Evolutionary conservation across 2,113 vertebrate genomes (phyloP), one percentile per base, ranked within the genome.

Genomic region (Sporophila hypoxantha): DNA sequence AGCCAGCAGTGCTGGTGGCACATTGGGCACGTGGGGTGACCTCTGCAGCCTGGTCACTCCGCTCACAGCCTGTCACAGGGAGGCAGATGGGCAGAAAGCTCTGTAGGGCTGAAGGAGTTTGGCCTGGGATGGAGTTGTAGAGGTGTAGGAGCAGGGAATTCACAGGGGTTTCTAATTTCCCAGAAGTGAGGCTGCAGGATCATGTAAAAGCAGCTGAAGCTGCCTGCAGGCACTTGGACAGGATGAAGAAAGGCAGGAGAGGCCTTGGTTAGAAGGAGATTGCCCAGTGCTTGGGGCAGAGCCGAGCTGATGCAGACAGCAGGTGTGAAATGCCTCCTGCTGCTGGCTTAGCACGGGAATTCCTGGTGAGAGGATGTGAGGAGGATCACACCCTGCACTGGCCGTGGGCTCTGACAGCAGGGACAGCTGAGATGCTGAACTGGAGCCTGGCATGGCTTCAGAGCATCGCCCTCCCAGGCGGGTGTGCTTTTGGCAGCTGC

Each of bases 351-450:
- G 68, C 75, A n/a, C 0, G 0, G 37, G 16, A 84, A 84, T 88
- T 84, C 71, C 75, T 59, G 17, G 14, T 12, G 67, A 36, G 76
- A 80, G 20, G 50, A 74, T 68, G 56, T 76, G 84, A 92, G 66
- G 57, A 69, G 42, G 71, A 55, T 90, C 34, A 13, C 50, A 41
- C 25, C 46, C 74, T 29, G 36, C 22, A 13, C 30, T 0, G 4
- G 60, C 79, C 5, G 37, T 1, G 5, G 62, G 70, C 27, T 82
- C 79, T 17, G 87, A 66, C 67, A 82, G 15, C 32, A n/a, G 0
- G 4, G 78, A 70, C 89, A 94, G 85, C 91, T 94, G 93, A 87
- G 77, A 69, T 27, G 60, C 59, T 74, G 87, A 84, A 60, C 64
- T 47, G 67, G 81, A 87, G 44, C 44, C 65, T 85, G 91, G 87